Evolutionary conservation across 2,888 invertebrate genomes (phyloP), one percentile per base, ranked within the genome.

Genomic region (Formica aserva): DNA sequence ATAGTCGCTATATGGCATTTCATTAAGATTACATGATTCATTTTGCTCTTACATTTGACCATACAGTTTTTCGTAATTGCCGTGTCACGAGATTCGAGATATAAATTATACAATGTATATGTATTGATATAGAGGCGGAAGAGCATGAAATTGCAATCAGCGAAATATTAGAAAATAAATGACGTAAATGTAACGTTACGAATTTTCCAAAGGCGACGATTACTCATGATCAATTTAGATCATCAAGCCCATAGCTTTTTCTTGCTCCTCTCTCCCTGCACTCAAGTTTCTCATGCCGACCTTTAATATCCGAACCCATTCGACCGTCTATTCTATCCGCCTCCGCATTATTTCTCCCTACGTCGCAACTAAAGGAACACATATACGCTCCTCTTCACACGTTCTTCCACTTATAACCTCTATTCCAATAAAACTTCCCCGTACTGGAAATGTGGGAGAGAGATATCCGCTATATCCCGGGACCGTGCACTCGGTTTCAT

Each of bases 401-500:
- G 90, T 91, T 92, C 91, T 93, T 91, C 91, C 92, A 92, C 92
- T 92, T 88, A 91, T 91, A 86, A 90, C 85, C 87, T 87, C 84
- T 87, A 86, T 87, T 87, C 90, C 90, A 91, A 92, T 92, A 92
- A 92, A 92, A 89, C 84, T 91, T 86, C 85, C 86, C 87, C 83
- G 48, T 62, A 60, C 76, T 87, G 84, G 80, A 87, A 83, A 84
- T 87, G 88, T 26, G 26, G 89, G 83, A 85, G 57, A 87, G 89
- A 88, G 88, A 89, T 86, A 87, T 90, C 89, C 91, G 92, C 86
- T 90, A 89, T 90, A 92, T 92, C 91, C 91, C 86, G 90, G 5
- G 92, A 92, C 92, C 93, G 69, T 38, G 92, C 93, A 93, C 92
- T 94, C 91, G 88, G 92, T 91, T 93, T 93, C 93, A 92, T 92